Conservation (phyloP, 2,888 invertebrate species). For the Parasteatoda lunata region DNA sequence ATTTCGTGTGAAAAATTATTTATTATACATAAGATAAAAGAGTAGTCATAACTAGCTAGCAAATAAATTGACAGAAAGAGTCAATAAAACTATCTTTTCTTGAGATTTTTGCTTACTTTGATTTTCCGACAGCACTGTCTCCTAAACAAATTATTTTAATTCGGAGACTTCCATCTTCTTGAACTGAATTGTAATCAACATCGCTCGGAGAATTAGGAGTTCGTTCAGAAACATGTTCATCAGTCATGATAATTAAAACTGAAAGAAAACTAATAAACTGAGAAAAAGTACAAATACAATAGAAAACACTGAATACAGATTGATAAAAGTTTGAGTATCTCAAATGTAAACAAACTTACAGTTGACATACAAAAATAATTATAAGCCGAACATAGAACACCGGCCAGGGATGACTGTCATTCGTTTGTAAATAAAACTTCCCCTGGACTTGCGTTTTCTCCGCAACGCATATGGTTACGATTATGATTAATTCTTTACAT, state of each 20-base stretch:
- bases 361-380: neutral
- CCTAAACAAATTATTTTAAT: slow-evolving; percentile 78
- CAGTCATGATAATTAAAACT: slow-evolving; percentile 37
- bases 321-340: too few species aligned
- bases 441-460: neutral
- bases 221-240: slow-evolving; percentile 24
- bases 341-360: too few species aligned
- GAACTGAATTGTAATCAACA: slow-evolving; percentile 60
- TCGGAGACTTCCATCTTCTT: slow-evolving; percentile 67
- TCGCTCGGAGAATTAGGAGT: slow-evolving; percentile 43
- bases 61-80: too few species aligned
- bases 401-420: neutral
- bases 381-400: neutral
- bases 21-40: too few species aligned
- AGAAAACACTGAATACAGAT: neutral
- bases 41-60: too few species aligned
- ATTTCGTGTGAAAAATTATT: too few species aligned
- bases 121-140: slow-evolving; percentile 79
- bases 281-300: neutral
- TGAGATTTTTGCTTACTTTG: slow-evolving; percentile 75
- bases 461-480: neutral
- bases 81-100: too few species aligned
- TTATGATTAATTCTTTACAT: neutral
- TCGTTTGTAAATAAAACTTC: slow-evolving; percentile 2
- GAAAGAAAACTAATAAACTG: neutral